These are phyloP conservation scores for Diphyllodes magnificus DNA, from an alignment of 2,113 vertebrate genomes.

Conservation along the genomic window DNA sequence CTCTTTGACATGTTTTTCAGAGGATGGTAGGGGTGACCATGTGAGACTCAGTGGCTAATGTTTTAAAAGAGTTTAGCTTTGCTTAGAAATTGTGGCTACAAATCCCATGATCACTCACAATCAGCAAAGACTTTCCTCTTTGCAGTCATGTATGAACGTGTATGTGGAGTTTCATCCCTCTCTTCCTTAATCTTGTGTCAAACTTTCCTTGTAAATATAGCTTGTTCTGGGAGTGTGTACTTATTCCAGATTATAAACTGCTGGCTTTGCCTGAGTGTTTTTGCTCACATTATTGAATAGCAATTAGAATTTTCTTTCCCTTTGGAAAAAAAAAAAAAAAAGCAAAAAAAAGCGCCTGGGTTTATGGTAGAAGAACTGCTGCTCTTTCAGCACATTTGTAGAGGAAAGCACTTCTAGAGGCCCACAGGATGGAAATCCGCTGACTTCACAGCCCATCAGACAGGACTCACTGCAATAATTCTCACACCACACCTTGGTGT, in stretches of 20 bases:
- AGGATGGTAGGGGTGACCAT: neutral
- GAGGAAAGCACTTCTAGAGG: neutral
- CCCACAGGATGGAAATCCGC: neutral
- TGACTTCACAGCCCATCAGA: neutral
- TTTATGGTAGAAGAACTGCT: neutral
- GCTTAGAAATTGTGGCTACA: neutral
- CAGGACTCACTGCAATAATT: neutral
- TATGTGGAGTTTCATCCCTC: neutral
- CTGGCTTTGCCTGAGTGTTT: neutral
- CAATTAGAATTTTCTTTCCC: neutral
- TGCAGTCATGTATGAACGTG: rapidly evolving
- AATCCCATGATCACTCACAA: neutral
- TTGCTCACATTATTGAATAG: neutral
- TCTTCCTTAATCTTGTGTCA: neutral
- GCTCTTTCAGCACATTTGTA: neutral
- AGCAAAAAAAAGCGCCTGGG: neutral
- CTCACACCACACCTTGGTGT: neutral
- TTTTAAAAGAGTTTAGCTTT: neutral
- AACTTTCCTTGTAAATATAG: neutral
- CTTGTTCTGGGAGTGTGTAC: rapidly evolving
- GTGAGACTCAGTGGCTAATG: rapidly evolving
- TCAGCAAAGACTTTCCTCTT: neutral
- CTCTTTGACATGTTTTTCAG: neutral
- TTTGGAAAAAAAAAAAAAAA: neutral
- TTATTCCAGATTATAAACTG: neutral